Base-by-base conservation (phyloP, 2,888 invertebrate species). In the Eudasyphora cyanicolor region DNA sequence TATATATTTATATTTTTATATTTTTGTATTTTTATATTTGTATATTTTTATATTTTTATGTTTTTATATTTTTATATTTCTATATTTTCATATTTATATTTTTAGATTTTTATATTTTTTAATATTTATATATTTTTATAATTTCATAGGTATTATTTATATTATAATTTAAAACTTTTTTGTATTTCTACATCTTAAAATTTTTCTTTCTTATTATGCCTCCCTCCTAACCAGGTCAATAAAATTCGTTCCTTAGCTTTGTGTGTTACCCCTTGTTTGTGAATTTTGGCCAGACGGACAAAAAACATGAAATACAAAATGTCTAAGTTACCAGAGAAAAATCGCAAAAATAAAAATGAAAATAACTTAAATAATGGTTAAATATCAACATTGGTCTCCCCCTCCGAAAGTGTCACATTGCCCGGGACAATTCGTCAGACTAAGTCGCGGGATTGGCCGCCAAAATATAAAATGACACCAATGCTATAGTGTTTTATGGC, bases 381-480 rank as follows among this genome's bases (percentile, higher is more conserved):
- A n/a, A 14, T 27, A 69, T 27, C 24, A 27, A 27, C 14, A 71
- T 45, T 71, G 32, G 60, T 71, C 62, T 57, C 77, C 60, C 69
- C 49, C n/a, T n/a, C n/a, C 45, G n/a, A 24, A 74, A 10, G 17
- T 67, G 54, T 24, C 17, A 62, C 60, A 57, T 12, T 57, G 57
- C 6, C 2, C 2, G 27, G 57, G 14, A 10, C 57, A 57, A 57
- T 57, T 57, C 57, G 57, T 57, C 57, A 57, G 10, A 57, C 27
- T 57, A 21, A 54, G 21, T 8, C 38, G n/a, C 54, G 6, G 24
- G 10, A 54, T 54, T 54, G 54, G 5, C 24, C 8, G 54, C 54
- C 4, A 10, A 54, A 8, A 19, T 12, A 60, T 6, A 38, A 35
- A 64, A 38, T 38, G 38, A 64, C 64, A 64, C 64, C 17, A 62